A percentile compares a stretch with the other conserved stretches of the same genome.
phyloP scores from a whole-genome alignment of 30 jellyfish, hydroid and myxozoan species.

The Mastigias papua region DNA sequence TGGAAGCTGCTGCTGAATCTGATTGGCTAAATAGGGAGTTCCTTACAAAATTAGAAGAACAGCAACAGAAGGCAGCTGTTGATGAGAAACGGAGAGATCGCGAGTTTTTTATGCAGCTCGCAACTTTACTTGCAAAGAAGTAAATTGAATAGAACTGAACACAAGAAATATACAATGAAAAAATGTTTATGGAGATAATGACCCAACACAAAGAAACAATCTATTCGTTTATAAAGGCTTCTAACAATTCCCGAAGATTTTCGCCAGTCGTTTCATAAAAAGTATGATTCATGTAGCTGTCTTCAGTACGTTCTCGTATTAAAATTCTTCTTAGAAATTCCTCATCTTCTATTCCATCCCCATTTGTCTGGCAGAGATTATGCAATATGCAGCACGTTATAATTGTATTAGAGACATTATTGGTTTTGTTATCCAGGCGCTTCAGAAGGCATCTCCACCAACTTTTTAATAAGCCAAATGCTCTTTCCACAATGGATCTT shows the following conservation, averaged over 20 bases:
- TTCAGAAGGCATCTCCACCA: slow-evolving; percentile 56
- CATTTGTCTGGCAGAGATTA: slow-evolving; percentile 48
- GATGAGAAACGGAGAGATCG: slow-evolving; percentile 25
- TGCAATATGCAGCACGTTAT: slow-evolving; percentile 68
- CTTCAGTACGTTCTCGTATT: background rate
- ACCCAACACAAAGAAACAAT: background rate
- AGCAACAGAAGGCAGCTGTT: slow-evolving; percentile 35
- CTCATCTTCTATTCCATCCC: slow-evolving; percentile 32
- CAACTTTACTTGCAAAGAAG: slow-evolving; percentile 22
- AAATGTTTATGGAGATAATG: background rate
- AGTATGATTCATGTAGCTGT: background rate
- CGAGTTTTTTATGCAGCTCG: slow-evolving; percentile 19
- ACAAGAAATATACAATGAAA: background rate
- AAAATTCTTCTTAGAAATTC: background rate
- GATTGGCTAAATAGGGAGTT: slow-evolving; percentile 11
- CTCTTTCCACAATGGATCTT: slow-evolving; percentile 63
- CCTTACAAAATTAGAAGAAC: slow-evolving; percentile 17
- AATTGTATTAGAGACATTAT: slow-evolving; percentile 40
- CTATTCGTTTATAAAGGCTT: background rate
- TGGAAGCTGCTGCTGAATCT: slow-evolving; percentile 11
- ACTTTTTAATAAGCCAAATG: slow-evolving; percentile 65
- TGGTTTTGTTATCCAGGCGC: slow-evolving; percentile 41
- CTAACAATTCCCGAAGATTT: background rate
- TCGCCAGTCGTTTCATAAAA: slow-evolving; percentile 1
- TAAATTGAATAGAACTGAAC: background rate